Base-by-base conservation (phyloP, 1,140 invertebrate species). In the Pseudomyrmex flavicornis region DNA sequence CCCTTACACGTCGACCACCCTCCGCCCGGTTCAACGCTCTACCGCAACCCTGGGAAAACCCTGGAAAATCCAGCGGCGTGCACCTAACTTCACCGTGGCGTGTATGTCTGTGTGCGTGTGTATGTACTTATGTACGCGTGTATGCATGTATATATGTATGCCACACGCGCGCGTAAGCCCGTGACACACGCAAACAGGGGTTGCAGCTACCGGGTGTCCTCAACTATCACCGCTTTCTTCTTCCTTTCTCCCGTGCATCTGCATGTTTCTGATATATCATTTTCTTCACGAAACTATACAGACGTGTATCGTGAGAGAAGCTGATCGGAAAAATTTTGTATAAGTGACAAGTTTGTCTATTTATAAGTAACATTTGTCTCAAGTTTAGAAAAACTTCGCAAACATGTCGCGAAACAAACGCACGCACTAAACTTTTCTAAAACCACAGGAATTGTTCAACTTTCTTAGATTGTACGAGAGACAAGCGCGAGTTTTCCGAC, bases 1-100 rank as follows among this genome's bases (percentile, higher is more conserved):
- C 88, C 85, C 80, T 85, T 90, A 86, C 88, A 85, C 80, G 85
- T 90, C 86, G 84, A 86, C 76, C 91, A 80, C 82, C 83, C 80
- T 79, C 69, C 62, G 62, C 74, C 86, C 66, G 83, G 86, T 90
- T 89, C 92, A 87, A 90, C 72, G 89, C 86, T 91, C 89, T 90
- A 92, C 91, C 91, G 91, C 91, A 92, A 92, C 91, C 92, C 92
- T 92, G 92, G 93, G 92, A 93, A 93, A 93, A 93, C 91, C 93
- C 93, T 93, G 93, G 93, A 94, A 94, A 94, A 94, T 94, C 92
- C 92, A 93, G 90, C 91, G 85, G 91, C 87, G 91, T 88, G 79
- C 76, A 90, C 87, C 91, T 88, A 92, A 92, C 92, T 91, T 93
- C 88, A 73, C 74, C 65, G 59, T 58, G 17, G 61, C 46, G 61